Evolutionary conservation across 2,113 vertebrate species (phyloP).

Genomic region (Ochotona princeps): DNA sequence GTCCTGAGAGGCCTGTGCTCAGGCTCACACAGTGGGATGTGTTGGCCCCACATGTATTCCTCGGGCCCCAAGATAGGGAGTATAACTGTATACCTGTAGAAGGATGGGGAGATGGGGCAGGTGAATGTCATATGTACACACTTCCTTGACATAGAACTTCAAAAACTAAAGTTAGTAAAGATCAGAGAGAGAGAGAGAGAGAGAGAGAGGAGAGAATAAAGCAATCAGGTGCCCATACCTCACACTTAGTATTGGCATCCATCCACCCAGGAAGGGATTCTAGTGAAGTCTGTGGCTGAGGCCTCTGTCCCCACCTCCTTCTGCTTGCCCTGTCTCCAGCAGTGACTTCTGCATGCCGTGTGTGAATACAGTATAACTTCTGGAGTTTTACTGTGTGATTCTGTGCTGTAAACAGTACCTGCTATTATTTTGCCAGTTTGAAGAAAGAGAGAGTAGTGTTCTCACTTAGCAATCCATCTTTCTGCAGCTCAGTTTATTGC

Average conservation of each 20-base stretch:
- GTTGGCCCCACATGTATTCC: background rate
- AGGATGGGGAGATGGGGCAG: background rate
- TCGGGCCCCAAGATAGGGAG: background rate
- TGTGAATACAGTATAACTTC: too few species aligned
- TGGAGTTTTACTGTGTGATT: background rate
- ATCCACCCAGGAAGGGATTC: background rate
- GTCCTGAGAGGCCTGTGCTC: background rate
- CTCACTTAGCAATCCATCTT: background rate
- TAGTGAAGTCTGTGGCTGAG: background rate
- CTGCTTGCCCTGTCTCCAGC: background rate
- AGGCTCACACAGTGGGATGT: background rate
- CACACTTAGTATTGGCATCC: background rate
- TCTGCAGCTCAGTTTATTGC: background rate
- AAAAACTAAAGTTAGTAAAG: background rate
- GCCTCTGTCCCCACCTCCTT: background rate
- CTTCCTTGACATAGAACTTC: background rate
- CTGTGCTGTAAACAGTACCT: background rate
- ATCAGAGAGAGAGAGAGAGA: too few species aligned
- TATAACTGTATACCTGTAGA: background rate
- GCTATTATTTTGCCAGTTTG: background rate
- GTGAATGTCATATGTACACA: background rate
- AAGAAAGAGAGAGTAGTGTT: background rate
- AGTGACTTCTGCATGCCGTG: background rate
- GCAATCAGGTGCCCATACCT: background rate
- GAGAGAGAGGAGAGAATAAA: background rate